Evolutionary conservation across 2,888 invertebrate genomes (phyloP), one percentile per base, ranked within the genome.

Genomic region (Phortica okadai): DNA sequence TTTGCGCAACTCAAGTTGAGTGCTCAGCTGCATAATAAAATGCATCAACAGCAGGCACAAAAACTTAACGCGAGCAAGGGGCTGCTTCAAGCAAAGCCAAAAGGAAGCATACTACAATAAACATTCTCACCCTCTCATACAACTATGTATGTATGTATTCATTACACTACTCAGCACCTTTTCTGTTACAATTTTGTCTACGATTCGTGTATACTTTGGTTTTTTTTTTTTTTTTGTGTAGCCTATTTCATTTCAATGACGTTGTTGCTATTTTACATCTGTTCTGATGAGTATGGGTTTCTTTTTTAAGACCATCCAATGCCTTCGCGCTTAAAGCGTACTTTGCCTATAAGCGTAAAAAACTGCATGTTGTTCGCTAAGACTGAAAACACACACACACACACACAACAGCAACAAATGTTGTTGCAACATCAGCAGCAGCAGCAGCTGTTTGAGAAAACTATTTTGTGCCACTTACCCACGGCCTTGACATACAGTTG

Each of bases 11-110:
- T 82, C 75, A 74, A 77, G 79, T 78, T 64, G 62, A 80, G 77
- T 74, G 64, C 54, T 67, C 56, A 72, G 76, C 80, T 79, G 74
- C 80, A 84, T 81, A 84, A 83, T 82, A 79, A 81, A 83, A 76
- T 82, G 42, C 44, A 72, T 16, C 70, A 72, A 72, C 67, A 25
- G 54, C 72, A 25, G 58, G 56, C 33, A 33, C 11, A 59, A 10
- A 42, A 25, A 11, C 33, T 33, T 33, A 33, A 33, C 33, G 33
- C 50, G 50, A 1, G 8, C 10, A 50, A 8, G 50, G 2, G 50
- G 50, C 14, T 50, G 50, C 8, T 72, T 56, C 4, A 56, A 25
- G 21, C 44, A 16, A 14, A 25, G 21, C 44, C 2, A 14, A 69
- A 69, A 42, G 16, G 42, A 42, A 44, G 45, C 69, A 42, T 45